A percentile compares a stretch with the other conserved stretches of the same genome.
These are phyloP conservation scores for Oeneis ivallda DNA, from an alignment of 2,888 invertebrate species.

Conservation along the genomic window DNA sequence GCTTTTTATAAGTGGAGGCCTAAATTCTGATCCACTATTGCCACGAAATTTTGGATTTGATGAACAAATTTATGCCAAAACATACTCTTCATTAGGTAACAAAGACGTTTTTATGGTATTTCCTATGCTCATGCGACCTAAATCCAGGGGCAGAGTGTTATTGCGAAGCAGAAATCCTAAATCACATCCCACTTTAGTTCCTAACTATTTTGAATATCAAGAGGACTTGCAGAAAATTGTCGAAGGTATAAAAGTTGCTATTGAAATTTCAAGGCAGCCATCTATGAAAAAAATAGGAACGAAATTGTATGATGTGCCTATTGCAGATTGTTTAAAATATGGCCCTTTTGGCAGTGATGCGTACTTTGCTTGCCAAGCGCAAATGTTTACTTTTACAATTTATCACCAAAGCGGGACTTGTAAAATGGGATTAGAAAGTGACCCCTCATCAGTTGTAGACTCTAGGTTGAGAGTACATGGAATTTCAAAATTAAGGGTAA, in stretches of 20 bases:
- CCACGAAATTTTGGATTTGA: conserved; percentile 80
- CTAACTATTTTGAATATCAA: conserved; percentile 87
- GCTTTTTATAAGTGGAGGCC: conserved; percentile 81
- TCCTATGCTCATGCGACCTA: conserved; percentile 87
- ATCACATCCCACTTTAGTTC: conserved; percentile 87
- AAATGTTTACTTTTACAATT: conserved; percentile 85
- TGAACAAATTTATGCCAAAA: conserved; percentile 65
- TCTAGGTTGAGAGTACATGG: conserved; percentile 84
- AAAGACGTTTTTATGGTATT: conserved; percentile 80
- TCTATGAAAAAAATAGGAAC: conserved; percentile 82
- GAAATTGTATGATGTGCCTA: conserved; percentile 81
- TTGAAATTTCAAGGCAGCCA: conserved; percentile 81
- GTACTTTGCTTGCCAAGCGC: conserved; percentile 86
- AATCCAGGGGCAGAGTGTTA: conserved; percentile 85
- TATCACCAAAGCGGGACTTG: conserved; percentile 86
- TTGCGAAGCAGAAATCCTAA: conserved; percentile 87
- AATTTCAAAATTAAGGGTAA: conserved; percentile 85
- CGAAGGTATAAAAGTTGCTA: conserved; percentile 82
- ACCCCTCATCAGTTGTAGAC: conserved; percentile 84
- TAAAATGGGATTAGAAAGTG: conserved; percentile 83
- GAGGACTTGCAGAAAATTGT: conserved; percentile 85
- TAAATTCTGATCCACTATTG: conserved; percentile 72
- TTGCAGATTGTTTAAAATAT: conserved; percentile 81
- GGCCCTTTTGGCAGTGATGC: conserved; percentile 83
- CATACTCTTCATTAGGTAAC: conserved; percentile 65